Percentiles rank a stretch among this genome's conserved stretches.
These are phyloP conservation scores for Passer domesticus DNA, from an alignment of 2,113 vertebrate genomes.

Conservation along the genomic window DNA sequence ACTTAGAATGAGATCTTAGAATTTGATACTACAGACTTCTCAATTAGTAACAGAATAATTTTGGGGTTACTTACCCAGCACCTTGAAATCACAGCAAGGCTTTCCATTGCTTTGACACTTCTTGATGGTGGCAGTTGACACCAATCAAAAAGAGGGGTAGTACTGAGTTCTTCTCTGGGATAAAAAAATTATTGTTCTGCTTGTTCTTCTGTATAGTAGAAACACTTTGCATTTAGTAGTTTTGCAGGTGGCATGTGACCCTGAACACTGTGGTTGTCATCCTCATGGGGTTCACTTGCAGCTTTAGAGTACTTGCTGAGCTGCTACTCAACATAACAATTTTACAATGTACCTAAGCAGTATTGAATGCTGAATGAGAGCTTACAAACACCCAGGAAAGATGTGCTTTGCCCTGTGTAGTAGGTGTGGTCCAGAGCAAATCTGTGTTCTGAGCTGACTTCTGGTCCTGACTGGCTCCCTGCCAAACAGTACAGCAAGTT, in stretches of 20 bases:
- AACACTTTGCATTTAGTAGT: background rate
- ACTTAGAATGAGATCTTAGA: background rate
- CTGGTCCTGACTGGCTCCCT: no score
- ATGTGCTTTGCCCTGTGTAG: background rate
- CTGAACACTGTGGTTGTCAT: no score
- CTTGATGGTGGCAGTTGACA: background rate
- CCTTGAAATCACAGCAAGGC: background rate
- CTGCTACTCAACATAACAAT: background rate
- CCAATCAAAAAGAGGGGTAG: background rate
- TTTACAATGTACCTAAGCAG: fast-evolving
- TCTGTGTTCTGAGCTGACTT: background rate
- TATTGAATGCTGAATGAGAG: background rate
- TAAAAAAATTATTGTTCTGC: background rate
- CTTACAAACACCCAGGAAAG: background rate
- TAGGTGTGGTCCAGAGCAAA: background rate
- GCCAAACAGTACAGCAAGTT: background rate
- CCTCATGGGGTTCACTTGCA: background rate
- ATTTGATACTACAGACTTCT: background rate
- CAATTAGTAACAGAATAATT: background rate
- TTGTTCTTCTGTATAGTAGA: background rate
- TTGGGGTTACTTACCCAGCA: background rate
- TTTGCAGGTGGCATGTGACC: background rate
- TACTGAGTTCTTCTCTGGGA: background rate
- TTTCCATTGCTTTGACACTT: background rate
- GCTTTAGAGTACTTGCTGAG: background rate